Base-by-base conservation (phyloP, 2,113 vertebrate species). In the Paedocypris sp. region DNA sequence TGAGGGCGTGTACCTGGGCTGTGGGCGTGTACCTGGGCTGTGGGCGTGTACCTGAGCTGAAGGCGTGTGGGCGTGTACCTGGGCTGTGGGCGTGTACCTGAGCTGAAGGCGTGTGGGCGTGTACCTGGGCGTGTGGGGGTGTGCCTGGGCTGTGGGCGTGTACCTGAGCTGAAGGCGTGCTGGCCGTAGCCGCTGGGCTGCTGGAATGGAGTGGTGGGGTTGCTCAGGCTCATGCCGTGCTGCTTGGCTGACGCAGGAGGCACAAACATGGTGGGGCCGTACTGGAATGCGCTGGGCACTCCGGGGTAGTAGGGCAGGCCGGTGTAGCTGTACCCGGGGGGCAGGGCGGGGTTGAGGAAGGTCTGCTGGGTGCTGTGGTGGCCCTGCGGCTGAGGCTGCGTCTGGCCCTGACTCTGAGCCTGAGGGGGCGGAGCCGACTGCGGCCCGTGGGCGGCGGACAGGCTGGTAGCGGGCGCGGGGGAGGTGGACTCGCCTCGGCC, bases 241-340 rank as follows among this genome's bases (percentile, higher is more conserved):
- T 96, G 93, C 74, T 98, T 97, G 46, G 93, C 91, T 1, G 94
- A 91, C 11, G 90, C 84, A 7, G 91, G 90, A 57, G 94, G 91
- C 66, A 97, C 90, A 72, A 97, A 97, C 85, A 97, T 91, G 56
- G 94, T 92, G 63, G 88, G 94, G 80, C 90, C 93, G 0, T 98
- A 98, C 81, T 97, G 94, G 82, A 98, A 98, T 79, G 94, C 94
- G 77, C 88, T 91, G 72, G 93, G 92, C 51, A 98, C 86, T 71
- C 93, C 94, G 35, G 93, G 86, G 76, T 98, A 97, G 82, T 97
- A 98, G 39, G 94, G 94, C 85, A 98, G 88, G 75, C 94, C 95
- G 64, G 94, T 94, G 76, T 97, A 98, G 80, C 94, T 96, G 89
- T 98, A 98, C 78, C 94, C 94, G 0, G 94, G 93, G 43, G 94